A percentile compares a stretch with the other conserved stretches of the same genome.
Conservation (phyloP, 2,113 vertebrate species). For the Myotis davidii region DNA sequence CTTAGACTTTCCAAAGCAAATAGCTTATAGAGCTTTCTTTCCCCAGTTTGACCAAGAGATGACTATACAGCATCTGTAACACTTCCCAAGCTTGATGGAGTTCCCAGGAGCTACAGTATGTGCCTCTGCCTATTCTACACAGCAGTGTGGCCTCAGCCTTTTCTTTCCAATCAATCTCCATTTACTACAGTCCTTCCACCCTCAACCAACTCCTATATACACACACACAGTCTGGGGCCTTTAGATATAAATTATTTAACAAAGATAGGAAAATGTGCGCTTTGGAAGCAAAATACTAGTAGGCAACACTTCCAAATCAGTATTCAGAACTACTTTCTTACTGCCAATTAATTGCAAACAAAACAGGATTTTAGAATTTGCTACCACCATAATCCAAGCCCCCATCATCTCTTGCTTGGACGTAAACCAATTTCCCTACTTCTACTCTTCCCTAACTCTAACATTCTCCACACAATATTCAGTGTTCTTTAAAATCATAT, state of each 20-base stretch:
- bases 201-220: neutral
- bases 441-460: neutral
- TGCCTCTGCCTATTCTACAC: neutral
- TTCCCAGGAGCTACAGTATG: neutral
- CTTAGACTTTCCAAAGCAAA: constrained; percentile 13
- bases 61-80: neutral
- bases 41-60: neutral
- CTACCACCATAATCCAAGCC: neutral
- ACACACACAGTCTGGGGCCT: neutral
- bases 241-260: constrained; percentile 6
- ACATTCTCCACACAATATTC: neutral
- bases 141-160: neutral
- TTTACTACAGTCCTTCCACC: neutral
- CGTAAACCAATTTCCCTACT: neutral
- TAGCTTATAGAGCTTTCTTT: neutral
- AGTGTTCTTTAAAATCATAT: neutral
- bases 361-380: constrained; percentile 47
- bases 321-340: constrained; percentile 11
- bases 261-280: neutral
- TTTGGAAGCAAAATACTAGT: constrained; percentile 15
- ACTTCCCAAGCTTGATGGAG: neutral
- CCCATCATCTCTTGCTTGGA: neutral
- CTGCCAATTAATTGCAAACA: neutral
- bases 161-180: neutral
- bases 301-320: constrained; percentile 1